Conservation (phyloP, 2,888 invertebrate species). For the Tachina lurida region DNA sequence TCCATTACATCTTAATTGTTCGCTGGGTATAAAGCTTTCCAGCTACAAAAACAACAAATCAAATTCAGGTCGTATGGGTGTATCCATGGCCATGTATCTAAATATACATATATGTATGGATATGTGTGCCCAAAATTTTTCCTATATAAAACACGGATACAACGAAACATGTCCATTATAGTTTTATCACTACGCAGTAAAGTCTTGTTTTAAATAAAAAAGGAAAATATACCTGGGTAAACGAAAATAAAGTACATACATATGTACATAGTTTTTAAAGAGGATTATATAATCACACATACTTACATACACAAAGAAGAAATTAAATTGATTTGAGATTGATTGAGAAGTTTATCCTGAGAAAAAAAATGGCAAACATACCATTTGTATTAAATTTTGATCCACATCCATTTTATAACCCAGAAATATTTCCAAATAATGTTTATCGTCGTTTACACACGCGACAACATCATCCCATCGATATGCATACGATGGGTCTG, state of each 20-base stretch:
- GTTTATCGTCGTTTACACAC: constrained; percentile 78
- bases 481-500: constrained; percentile 78
- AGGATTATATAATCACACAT: neutral
- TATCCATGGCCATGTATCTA: neutral
- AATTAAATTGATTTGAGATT: constrained; percentile 57
- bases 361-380: constrained; percentile 76
- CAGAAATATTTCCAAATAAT: constrained; percentile 79
- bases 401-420: constrained; percentile 78
- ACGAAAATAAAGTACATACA: too few relatives aligned
- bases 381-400: constrained; percentile 80
- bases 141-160: constrained; percentile 23
- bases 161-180: constrained; percentile 41
- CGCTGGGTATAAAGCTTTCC: constrained; percentile 21
- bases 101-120: neutral
- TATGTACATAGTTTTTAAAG: neutral
- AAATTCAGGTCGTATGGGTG: constrained; percentile 36
- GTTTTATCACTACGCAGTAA: constrained; percentile 13
- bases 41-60: neutral
- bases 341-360: neutral
- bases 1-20: constrained; percentile 1
- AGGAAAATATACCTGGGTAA: neutral
- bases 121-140: constrained; percentile 20
- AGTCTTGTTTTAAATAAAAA: neutral
- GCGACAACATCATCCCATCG: constrained; percentile 77
- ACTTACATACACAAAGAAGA: constrained; percentile 9